Base-by-base conservation (phyloP, 2,888 invertebrate genomes). In the Protodeltote pygarga region DNA sequence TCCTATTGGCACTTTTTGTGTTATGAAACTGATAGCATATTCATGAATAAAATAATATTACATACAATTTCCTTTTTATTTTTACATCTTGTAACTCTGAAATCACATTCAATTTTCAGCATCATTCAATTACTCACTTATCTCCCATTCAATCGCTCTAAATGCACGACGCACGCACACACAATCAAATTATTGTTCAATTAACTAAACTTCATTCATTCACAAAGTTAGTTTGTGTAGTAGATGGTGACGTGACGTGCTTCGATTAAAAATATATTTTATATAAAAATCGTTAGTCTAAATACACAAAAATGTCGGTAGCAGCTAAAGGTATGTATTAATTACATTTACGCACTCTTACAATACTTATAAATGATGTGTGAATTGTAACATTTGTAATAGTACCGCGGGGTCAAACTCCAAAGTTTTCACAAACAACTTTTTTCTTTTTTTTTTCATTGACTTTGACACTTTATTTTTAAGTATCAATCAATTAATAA, bases 311-410 rank as follows among this genome's bases (percentile, higher is more conserved):
- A 45, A 92, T 92, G 92, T 85, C 92, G 39, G 84, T 75, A 37
- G 81, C 91, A 57, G 83, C 84, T 40, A 92, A 92, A 83, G 92
- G 92, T 89, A 67, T 60, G 73, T 11, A 24, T 6, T 11, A 13
- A 32, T 2, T 6, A 1, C 19, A n/a, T 35, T n/a, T 28, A 15
- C 4, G 5, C 20, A 17, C 3, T 5, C 0, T 31, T 1, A 0
- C 0, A 9, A 16, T 33, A 10, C 0, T n/a, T n/a, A 5, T 6
- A 23, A 38, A 10, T 16, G 29, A 9, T 9, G 1, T 35, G 46
- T 6, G 24, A 27, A 20, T 31, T 38, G 5, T 14, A 39, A 8
- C 8, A 29, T 15, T 15, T 6, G 1, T 15, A 16, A 13, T 23
- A 34, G 23, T 38, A 24, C 24, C 21, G 5, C n/a, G 73, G 74